Evolutionary conservation across 2,797 vertebrate genomes (phyloP).

Genomic region (Pantherophis vulpinus): DNA sequence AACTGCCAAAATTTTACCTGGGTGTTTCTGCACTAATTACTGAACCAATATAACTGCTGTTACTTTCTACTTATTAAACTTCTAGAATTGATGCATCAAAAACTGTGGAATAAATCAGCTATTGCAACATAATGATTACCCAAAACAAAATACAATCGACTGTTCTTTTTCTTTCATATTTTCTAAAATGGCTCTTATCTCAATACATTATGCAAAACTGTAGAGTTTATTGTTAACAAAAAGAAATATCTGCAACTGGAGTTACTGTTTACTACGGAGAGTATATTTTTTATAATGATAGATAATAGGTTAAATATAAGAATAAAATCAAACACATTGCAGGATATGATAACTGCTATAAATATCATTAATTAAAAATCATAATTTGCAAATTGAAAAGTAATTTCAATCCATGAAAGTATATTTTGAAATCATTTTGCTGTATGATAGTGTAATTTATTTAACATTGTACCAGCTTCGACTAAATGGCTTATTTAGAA

Average conservation of each 20-base stretch:
- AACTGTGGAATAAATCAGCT: constrained; percentile 43
- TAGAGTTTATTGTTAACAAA: constrained; percentile 33
- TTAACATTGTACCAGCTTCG: constrained; percentile 61
- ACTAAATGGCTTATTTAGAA: constrained; percentile 72
- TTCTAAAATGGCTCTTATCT: not conserved
- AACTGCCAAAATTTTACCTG: constrained; percentile 31
- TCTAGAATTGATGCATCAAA: constrained; percentile 53
- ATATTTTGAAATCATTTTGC: constrained; percentile 66
- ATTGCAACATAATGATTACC: constrained; percentile 54
- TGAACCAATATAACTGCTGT: constrained; percentile 30
- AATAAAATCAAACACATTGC: constrained; percentile 11
- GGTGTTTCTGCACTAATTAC: constrained; percentile 27
- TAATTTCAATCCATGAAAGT: constrained; percentile 34
- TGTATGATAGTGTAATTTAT: constrained; percentile 63
- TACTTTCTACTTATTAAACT: constrained; percentile 57
- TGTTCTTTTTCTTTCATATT: not conserved
- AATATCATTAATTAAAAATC: constrained; percentile 46
- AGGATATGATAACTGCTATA: constrained; percentile 33
- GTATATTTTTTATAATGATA: constrained; percentile 31
- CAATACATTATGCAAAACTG: constrained; percentile 29
- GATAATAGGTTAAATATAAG: not conserved
- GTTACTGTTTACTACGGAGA: constrained; percentile 23
- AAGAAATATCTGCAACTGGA: constrained; percentile 42
- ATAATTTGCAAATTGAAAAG: constrained; percentile 23
- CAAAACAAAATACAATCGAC: constrained; percentile 49